These are phyloP conservation scores for Verasper variegatus DNA, from an alignment of 2,113 vertebrate species.

Conservation along the genomic window DNA sequence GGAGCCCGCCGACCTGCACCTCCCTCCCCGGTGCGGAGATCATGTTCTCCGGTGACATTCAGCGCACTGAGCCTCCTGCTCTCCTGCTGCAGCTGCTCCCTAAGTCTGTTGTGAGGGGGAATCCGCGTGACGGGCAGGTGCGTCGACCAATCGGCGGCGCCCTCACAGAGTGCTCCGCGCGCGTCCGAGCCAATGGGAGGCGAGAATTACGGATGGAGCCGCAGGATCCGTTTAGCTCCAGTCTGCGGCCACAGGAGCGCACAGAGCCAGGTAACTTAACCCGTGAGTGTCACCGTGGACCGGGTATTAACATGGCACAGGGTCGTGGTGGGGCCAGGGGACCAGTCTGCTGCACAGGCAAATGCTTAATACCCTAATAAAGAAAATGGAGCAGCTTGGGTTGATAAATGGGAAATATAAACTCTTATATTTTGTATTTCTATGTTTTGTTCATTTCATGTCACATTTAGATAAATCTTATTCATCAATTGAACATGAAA, in stretches of 20 bases:
- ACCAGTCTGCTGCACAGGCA: neutral
- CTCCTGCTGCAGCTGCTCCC: slow-evolving; percentile 40
- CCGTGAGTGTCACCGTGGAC: neutral
- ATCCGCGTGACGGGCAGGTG: slow-evolving; percentile 39
- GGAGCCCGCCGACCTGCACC: neutral
- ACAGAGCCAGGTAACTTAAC: slow-evolving; percentile 33
- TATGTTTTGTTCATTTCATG: too few relatives aligned
- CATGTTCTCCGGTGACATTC: slow-evolving; percentile 65
- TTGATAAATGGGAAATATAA: too few relatives aligned
- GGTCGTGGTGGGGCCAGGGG: slow-evolving; percentile 37
- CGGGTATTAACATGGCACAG: neutral
- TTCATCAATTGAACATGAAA: too few relatives aligned
- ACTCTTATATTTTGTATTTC: too few relatives aligned
- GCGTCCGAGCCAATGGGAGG: slow-evolving; percentile 54
- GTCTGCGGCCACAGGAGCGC: neutral
- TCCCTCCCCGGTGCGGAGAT: neutral
- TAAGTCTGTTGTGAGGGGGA: slow-evolving; percentile 36
- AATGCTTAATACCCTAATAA: neutral
- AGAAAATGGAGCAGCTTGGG: too few relatives aligned
- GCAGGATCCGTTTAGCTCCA: neutral
- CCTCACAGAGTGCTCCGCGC: too few relatives aligned
- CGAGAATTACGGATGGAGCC: neutral
- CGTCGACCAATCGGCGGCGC: slow-evolving; percentile 44
- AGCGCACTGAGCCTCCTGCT: slow-evolving; percentile 13
- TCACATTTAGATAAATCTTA: too few relatives aligned